Evolutionary conservation across 2,888 invertebrate genomes (phyloP).

Genomic region (Erannis defoliaria): DNA sequence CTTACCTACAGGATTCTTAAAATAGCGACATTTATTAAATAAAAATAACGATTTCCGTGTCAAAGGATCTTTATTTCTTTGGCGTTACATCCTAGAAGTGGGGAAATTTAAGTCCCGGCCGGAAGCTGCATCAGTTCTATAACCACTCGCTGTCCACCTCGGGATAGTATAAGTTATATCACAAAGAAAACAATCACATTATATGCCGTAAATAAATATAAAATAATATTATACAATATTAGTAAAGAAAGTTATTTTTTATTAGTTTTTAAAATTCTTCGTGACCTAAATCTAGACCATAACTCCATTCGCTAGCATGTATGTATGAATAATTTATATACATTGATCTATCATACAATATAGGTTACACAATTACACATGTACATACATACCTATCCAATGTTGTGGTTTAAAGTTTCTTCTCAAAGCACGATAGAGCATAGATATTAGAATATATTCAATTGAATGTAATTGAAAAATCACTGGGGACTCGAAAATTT

Average conservation of each 20-base stretch:
- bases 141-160: constrained; percentile 9
- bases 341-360: constrained; percentile 11
- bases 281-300: background rate
- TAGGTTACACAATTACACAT: background rate
- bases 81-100: constrained; percentile 60
- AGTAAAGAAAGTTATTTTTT: constrained; percentile 15
- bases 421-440: background rate
- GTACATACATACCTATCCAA: background rate
- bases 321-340: constrained; percentile 1
- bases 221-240: constrained; percentile 24
- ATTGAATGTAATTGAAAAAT: background rate
- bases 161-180: constrained; percentile 44
- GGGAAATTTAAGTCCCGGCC: constrained; percentile 34
- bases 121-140: constrained; percentile 23
- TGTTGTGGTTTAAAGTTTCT: constrained; percentile 11
- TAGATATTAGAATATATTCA: background rate
- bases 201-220: constrained; percentile 28
- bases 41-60: constrained; percentile 47
- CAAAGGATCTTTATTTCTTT: constrained; percentile 74
- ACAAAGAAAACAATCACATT: constrained; percentile 50
- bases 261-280: constrained; percentile 2
- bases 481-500: constrained; percentile 5
- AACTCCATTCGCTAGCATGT: background rate
- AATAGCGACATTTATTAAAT: background rate
- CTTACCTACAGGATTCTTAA: too few relatives aligned